Evolutionary conservation across 2,888 invertebrate genomes (phyloP), one percentile per base, ranked within the genome.

Genomic region (Drosophila hawaiiensis): DNA sequence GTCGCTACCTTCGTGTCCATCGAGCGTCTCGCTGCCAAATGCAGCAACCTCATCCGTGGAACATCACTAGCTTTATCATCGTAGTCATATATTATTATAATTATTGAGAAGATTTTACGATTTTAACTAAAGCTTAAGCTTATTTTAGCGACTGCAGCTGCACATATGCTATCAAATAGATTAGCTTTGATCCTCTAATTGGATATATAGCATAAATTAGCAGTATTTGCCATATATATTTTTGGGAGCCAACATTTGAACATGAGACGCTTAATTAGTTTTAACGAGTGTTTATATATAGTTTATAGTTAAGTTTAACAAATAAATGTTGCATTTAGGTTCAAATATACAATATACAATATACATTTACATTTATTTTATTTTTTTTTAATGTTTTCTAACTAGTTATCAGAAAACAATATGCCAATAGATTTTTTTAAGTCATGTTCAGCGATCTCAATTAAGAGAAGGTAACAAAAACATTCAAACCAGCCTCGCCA

Each of bases 61-160:
- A 52, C 54, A 37, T 56, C 39, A 56, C 53, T 52, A 55, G 72
- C 19, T 14, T 53, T 35, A 31, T 31, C 31, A 31, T 31, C 31
- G 31, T 41, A 49, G 52, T 52, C 35, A 53, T 52, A n/a, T 68
- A 71, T 56, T 72, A 67, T 74, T 79, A 68, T 74, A 75, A 70
- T 73, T 79, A 47, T 16, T 22, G 68, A 53, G 31, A 7, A 53
- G 67, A 65, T 74, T 64, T 16, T 53, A 78, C 88, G 85, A 85
- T 85, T 85, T 85, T 85, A 84, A 77, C n/a, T 83, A 87, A 68
- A 39, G 16, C 6, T 9, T 87, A 84, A 87, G 78, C n/a, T 58
- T 71, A 73, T 50, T 60, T 65, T 60, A 68, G 50, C 19, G 22
- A 70, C 37, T 55, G 49, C 25, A 63, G 56, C 60, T 67, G 68